A percentile compares a stretch with the other conserved stretches of the same genome.
Evolutionary conservation across 2,797 vertebrate species (phyloP).

Genomic region (Pangasius larnaudii): DNA sequence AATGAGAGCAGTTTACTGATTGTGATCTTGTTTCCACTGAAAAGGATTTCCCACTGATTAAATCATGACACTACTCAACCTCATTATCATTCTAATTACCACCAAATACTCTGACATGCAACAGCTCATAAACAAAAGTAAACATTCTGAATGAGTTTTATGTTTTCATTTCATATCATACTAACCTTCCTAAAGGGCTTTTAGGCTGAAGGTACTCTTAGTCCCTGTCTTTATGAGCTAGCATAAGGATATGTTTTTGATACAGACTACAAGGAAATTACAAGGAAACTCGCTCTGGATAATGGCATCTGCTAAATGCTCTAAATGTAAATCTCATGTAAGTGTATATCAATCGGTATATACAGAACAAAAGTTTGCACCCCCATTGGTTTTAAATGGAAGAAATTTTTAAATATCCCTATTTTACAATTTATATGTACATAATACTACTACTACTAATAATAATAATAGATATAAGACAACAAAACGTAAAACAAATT

Average conservation of each 20-base stretch:
- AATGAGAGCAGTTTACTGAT: not conserved
- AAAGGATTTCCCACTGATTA: slow-evolving; percentile 7
- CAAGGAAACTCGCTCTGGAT: not conserved
- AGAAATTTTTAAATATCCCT: not conserved
- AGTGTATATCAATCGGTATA: not conserved
- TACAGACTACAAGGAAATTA: not conserved
- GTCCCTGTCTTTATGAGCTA: not conserved
- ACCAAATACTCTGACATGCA: not conserved
- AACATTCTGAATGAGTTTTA: not conserved
- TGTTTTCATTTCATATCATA: not conserved
- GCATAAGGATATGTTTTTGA: not conserved
- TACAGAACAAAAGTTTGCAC: not conserved
- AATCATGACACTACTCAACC: not conserved
- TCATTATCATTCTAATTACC: not conserved
- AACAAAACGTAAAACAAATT: not conserved
- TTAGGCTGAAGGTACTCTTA: not conserved
- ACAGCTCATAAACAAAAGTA: not conserved
- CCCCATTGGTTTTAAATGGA: not conserved
- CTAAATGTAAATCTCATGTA: not conserved
- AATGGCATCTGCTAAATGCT: not conserved
- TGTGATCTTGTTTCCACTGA: not conserved
- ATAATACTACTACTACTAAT: not conserved
- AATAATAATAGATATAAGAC: not conserved
- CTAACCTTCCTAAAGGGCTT: not conserved
- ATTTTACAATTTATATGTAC: not conserved